phyloP scores from a whole-genome alignment of 1,140 invertebrate species.

The Chelonus insularis region DNA sequence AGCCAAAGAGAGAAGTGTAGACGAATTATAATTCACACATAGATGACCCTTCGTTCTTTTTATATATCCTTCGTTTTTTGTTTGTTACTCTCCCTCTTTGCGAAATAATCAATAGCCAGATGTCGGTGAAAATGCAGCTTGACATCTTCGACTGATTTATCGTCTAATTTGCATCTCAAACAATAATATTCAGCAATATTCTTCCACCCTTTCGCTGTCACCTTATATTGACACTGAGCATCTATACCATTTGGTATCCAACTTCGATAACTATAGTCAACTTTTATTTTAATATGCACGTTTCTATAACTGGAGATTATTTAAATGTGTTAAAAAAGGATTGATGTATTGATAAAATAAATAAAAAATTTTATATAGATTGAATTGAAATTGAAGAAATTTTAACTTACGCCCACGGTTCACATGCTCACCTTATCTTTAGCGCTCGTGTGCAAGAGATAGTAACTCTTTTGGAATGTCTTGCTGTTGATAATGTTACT shows the following conservation, averaged over 20 bases:
- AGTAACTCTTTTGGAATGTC: conserved; percentile 11
- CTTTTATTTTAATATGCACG: too few relatives aligned
- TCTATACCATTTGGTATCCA: too few relatives aligned
- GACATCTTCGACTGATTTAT: conserved; percentile 27
- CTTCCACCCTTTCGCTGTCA: background rate
- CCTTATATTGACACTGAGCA: background rate
- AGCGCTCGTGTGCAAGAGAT: background rate
- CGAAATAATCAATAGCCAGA: conserved; percentile 4
- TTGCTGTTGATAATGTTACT: conserved; percentile 5
- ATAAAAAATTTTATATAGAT: background rate
- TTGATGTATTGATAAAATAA: background rate
- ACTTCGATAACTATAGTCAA: too few relatives aligned
- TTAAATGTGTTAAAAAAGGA: too few relatives aligned
- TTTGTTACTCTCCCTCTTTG: background rate
- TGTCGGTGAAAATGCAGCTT: conserved; percentile 14
- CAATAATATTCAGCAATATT: conserved; percentile 7
- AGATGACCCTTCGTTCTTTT: too few relatives aligned
- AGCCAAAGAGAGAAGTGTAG: too few relatives aligned
- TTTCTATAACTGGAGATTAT: too few relatives aligned
- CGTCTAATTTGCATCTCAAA: conserved; percentile 24
- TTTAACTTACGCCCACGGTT: conserved; percentile 14
- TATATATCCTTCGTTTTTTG: background rate
- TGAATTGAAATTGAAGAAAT: conserved; percentile 12
- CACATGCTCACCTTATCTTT: conserved; percentile 4
- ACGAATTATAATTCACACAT: too few relatives aligned